These are phyloP conservation scores for Zoanthus solanderi DNA, from an alignment of 92 coral and sea anemone species.

Conservation along the genomic window DNA sequence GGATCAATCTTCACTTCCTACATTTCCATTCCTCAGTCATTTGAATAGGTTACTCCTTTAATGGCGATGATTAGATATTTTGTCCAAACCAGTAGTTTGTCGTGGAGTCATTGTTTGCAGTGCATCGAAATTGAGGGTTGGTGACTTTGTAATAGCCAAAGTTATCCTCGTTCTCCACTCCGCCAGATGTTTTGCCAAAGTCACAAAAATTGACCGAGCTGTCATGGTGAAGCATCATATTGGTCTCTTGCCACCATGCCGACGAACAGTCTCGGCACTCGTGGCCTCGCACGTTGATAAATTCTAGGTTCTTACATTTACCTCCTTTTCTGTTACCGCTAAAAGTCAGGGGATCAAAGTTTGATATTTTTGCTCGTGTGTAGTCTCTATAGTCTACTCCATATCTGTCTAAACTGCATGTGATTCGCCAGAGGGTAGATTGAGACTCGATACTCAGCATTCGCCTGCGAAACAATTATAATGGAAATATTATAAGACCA, in stretches of 20 bases:
- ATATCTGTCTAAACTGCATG: conserved; percentile 61
- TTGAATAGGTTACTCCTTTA: too few relatives aligned
- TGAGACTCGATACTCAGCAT: conserved; percentile 44
- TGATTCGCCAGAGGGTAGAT: conserved; percentile 73
- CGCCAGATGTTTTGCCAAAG: conserved; percentile 31
- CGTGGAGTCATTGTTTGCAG: conserved; percentile 19
- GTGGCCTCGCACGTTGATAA: conserved; percentile 67
- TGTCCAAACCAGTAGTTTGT: conserved; percentile 65
- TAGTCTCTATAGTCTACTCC: conserved; percentile 68
- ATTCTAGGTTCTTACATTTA: conserved; percentile 58
- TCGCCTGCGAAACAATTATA: conserved; percentile 8
- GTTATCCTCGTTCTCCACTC: conserved; percentile 34
- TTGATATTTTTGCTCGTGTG: conserved; percentile 51
- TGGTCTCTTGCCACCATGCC: conserved; percentile 60
- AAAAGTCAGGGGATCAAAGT: conserved; percentile 54
- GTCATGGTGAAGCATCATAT: conserved; percentile 45
- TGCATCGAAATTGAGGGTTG: conserved; percentile 57
- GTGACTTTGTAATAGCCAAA: conserved; percentile 53
- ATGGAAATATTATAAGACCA: too few relatives aligned
- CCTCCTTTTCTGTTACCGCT: not conserved
- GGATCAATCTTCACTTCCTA: too few relatives aligned
- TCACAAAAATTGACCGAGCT: conserved; percentile 46
- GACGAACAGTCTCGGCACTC: conserved; percentile 39
- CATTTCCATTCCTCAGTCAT: not conserved
- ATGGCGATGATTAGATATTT: not conserved